Evolutionary conservation across 1,140 invertebrate species (phyloP).

Genomic region (Colletes gigas): DNA sequence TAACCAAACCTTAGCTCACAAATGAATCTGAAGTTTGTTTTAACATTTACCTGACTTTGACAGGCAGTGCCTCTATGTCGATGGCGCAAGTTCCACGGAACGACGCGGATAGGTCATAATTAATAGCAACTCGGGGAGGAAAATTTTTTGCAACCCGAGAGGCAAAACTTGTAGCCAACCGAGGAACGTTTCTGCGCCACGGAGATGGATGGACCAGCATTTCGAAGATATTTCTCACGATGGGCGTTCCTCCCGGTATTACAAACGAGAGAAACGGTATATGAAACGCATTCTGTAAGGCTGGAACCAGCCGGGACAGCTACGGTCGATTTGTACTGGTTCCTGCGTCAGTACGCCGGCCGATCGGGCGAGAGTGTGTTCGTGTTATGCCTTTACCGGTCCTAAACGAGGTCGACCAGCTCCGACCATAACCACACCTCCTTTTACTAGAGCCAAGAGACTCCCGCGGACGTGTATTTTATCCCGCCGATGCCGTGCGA

Average conservation of each 20-base stretch:
- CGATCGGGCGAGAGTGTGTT: slow-evolving; percentile 39
- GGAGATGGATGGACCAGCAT: background rate
- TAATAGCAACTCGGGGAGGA: too few relatives aligned
- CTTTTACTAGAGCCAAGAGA: slow-evolving; percentile 63
- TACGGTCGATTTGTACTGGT: slow-evolving; percentile 37
- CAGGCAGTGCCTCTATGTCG: too few relatives aligned
- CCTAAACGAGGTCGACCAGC: slow-evolving; percentile 77
- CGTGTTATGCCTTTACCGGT: slow-evolving; percentile 68
- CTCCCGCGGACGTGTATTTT: slow-evolving; percentile 48
- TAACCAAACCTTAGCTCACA: too few relatives aligned
- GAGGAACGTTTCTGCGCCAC: background rate
- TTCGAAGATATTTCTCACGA: background rate
- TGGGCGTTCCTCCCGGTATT: background rate
- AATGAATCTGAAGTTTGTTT: too few relatives aligned
- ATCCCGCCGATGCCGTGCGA: slow-evolving; percentile 53
- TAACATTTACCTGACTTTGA: too few relatives aligned
- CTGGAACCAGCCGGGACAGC: background rate
- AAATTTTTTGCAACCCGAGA: too few relatives aligned
- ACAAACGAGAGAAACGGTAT: background rate
- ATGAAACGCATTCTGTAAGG: slow-evolving; percentile 5
- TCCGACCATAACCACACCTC: slow-evolving; percentile 71
- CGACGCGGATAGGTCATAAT: too few relatives aligned
- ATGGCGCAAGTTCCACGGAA: too few relatives aligned
- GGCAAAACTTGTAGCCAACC: background rate
- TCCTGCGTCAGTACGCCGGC: slow-evolving; percentile 34